Base-by-base conservation (phyloP, 2,888 invertebrate species). In the Scotopteryx bipunctaria region DNA sequence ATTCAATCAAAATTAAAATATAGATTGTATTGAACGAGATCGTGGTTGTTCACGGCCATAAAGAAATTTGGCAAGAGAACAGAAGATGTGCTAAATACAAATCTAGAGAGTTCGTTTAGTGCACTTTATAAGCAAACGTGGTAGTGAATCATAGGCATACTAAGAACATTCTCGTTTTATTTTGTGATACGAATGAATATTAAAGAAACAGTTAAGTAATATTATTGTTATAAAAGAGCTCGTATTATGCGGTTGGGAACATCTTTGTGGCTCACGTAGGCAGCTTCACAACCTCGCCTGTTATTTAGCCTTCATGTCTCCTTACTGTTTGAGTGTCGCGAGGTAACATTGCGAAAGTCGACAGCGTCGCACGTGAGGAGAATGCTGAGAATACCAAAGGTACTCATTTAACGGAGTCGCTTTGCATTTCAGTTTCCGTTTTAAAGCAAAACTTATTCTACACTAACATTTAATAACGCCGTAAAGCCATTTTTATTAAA, bases 321-420 rank as follows among this genome's bases (percentile, higher is more conserved):
- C 78, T 83, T 77, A 83, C 78, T 72, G 81, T 80, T 79, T 73
- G 81, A 81, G 78, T 73, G 78, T 75, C 76, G 78, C 79, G 83
- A 85, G 86, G 85, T 81, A 81, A 73, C 76, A 78, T 90, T 90
- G 84, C 89, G 88, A 90, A 90, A 90, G 88, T 87, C 83, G 84
- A 87, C 87, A 82, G 76, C 78, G 68, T 61, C 61, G 78, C 80
- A 88, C 89, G 89, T 89, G 89, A 81, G 73, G 57, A 62, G 86
- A 73, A 72, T 89, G 76, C 76, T 67, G 72, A 86, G 68, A 71
- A 78, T 73, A 66, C 73, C 70, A 75, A n/a, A n/a, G n/a, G n/a
- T 78, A 81, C 78, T 79, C 75, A 71, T 80, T 73, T 67, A 67
- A 71, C 69, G 38, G 37, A 59, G 48, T 61, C 64, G 71, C 70